phyloP scores from a whole-genome alignment of 2,797 vertebrate genomes.

The Channallabes apus region DNA sequence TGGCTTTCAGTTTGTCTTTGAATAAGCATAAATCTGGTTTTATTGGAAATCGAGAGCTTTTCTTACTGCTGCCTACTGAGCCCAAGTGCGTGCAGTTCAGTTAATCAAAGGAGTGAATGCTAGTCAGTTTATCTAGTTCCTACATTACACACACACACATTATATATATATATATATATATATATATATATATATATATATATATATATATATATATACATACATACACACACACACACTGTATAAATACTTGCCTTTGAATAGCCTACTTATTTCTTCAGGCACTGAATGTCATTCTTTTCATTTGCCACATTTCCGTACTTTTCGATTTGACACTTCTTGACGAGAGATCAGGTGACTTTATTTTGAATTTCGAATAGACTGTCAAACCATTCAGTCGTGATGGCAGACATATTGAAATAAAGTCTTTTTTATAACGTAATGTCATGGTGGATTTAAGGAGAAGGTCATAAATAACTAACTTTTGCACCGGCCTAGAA shows the following conservation, averaged over 20 bases:
- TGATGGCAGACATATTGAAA: slow-evolving; percentile 40
- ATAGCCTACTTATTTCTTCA: slow-evolving; percentile 36
- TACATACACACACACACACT: slow-evolving; percentile 24
- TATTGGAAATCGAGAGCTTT: slow-evolving; percentile 52
- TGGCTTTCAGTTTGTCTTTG: slow-evolving; percentile 66
- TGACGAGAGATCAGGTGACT: slow-evolving; percentile 33
- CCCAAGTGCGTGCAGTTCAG: slow-evolving; percentile 47
- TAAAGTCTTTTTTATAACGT: slow-evolving; percentile 38
- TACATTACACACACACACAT: slow-evolving; percentile 21
- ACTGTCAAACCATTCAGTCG: slow-evolving; percentile 34
- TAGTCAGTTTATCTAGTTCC: slow-evolving; percentile 47
- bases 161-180: too few relatives aligned
- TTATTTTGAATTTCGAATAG: slow-evolving; percentile 27
- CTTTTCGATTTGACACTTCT: slow-evolving; percentile 28
- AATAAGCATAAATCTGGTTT: slow-evolving; percentile 63
- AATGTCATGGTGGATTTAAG: slow-evolving; percentile 64
- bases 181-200: too few relatives aligned
- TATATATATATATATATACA: too few relatives aligned
- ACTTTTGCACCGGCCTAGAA: slow-evolving; percentile 59
- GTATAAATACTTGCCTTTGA: slow-evolving; percentile 40
- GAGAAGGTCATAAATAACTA: slow-evolving; percentile 54
- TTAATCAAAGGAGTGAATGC: slow-evolving; percentile 47
- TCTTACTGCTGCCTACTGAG: slow-evolving; percentile 54
- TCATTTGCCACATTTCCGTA: slow-evolving; percentile 44
- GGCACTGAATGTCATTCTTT: slow-evolving; percentile 44